Evolutionary conservation across 2,888 invertebrate genomes (phyloP).

Genomic region (Hypomecis punctinalis): DNA sequence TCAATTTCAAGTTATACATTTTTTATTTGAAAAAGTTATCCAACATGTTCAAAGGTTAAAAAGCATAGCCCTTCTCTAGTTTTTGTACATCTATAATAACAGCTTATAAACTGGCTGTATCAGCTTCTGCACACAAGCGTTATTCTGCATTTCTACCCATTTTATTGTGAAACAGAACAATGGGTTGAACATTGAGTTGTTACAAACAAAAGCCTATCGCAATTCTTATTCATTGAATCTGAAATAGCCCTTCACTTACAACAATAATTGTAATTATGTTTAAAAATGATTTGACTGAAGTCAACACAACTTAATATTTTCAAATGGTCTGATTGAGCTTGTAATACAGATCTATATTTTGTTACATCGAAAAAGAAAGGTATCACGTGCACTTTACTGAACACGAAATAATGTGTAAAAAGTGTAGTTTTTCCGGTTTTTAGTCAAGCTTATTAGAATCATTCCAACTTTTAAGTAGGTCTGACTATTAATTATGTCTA

Average conservation of each 20-base stretch:
- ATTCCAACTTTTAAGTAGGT: background rate
- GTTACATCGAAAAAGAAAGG: no score
- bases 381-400: background rate
- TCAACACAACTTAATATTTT: no score
- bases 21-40: no score
- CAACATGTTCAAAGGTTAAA: no score
- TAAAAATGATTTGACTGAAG: no score
- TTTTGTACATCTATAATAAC: no score
- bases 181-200: constrained; percentile 55
- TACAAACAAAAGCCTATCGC: constrained; percentile 70
- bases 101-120: no score
- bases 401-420: background rate
- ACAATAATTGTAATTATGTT: no score
- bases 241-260: constrained; percentile 26
- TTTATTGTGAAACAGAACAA: constrained; percentile 66
- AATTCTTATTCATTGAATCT: constrained; percentile 62
- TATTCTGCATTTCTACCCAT: constrained; percentile 56
- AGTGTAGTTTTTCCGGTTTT: background rate
- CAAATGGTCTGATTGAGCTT: background rate
- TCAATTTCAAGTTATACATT: no score
- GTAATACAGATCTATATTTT: no score
- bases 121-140: no score
- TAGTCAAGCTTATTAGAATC: background rate
- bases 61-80: background rate
- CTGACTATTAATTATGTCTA: constrained; percentile 11